Evolutionary conservation across 2,797 vertebrate species (phyloP).

Genomic region (Anguilla anguilla): DNA sequence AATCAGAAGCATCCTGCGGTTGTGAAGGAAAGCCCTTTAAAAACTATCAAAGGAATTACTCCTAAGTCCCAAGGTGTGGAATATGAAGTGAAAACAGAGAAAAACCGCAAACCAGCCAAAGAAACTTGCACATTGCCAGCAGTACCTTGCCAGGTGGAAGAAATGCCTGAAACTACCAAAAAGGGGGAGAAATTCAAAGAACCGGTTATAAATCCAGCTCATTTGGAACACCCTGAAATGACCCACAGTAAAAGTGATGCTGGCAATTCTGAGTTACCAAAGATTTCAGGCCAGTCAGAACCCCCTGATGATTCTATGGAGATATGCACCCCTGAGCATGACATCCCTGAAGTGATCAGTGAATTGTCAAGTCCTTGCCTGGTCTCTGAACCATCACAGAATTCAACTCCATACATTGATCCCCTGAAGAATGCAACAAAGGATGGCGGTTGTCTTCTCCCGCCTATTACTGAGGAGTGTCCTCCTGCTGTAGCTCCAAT

Average conservation of each 20-base stretch:
- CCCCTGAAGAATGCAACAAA: constrained; percentile 43
- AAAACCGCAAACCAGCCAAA: constrained; percentile 47
- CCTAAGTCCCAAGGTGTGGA: constrained; percentile 58
- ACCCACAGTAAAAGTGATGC: constrained; percentile 48
- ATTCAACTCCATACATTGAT: constrained; percentile 11
- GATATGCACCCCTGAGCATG: constrained; percentile 84
- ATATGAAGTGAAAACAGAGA: constrained; percentile 48
- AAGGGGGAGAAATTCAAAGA: constrained; percentile 42
- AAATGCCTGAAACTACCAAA: constrained; percentile 46
- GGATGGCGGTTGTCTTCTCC: constrained; percentile 35
- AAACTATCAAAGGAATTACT: constrained; percentile 43
- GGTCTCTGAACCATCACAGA: constrained; percentile 49
- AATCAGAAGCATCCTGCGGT: constrained; percentile 23
- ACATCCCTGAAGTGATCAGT: constrained; percentile 59
- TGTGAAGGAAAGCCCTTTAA: constrained; percentile 48
- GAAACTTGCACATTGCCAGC: constrained; percentile 45
- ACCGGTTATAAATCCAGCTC: constrained; percentile 55
- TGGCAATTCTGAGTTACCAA: constrained; percentile 36
- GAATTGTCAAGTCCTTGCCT: constrained; percentile 47
- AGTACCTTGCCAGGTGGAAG: constrained; percentile 43
- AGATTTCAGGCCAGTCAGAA: constrained; percentile 60
- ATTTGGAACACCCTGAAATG: constrained; percentile 47
- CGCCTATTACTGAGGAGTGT: constrained; percentile 49
- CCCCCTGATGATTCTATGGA: constrained; percentile 84
- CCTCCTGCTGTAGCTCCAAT: constrained; percentile 31